Percentiles rank a stretch among this genome's conserved stretches.
Evolutionary conservation across 2,797 vertebrate species (phyloP).

Genomic region (Corythornis leucogaster): DNA sequence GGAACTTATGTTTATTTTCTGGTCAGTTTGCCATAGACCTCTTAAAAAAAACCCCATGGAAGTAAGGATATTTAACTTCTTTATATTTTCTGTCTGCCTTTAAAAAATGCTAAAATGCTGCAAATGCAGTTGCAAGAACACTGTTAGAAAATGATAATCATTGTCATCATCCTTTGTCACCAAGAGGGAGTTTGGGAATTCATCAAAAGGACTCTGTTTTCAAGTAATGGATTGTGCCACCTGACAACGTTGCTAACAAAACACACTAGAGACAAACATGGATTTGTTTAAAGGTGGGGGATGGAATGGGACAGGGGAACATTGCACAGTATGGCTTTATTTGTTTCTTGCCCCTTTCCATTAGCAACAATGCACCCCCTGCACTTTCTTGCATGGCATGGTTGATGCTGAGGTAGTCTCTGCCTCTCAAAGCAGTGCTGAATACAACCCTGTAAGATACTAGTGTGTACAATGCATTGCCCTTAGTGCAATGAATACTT

Average conservation of each 20-base stretch:
- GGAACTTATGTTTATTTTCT: background rate
- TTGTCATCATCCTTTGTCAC: background rate
- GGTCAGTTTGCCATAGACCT: background rate
- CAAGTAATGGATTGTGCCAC: background rate
- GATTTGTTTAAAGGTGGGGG: background rate
- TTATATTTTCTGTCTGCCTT: background rate
- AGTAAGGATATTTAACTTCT: background rate
- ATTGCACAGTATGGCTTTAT: background rate
- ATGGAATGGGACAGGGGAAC: too few species aligned
- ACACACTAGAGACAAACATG: background rate
- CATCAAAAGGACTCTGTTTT: background rate
- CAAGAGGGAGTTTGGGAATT: background rate
- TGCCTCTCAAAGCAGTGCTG: fast-evolving
- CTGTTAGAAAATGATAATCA: background rate
- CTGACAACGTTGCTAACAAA: background rate
- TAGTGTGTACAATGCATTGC: background rate
- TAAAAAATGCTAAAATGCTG: background rate
- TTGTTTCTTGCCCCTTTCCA: background rate
- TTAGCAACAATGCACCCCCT: fast-evolving
- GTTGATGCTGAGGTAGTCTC: background rate
- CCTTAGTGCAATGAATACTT: background rate
- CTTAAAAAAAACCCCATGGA: background rate
- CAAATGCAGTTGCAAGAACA: background rate
- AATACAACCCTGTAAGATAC: background rate
- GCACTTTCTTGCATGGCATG: background rate